Base-by-base conservation (phyloP, 2,888 invertebrate species). In the Diarsia mendica region DNA sequence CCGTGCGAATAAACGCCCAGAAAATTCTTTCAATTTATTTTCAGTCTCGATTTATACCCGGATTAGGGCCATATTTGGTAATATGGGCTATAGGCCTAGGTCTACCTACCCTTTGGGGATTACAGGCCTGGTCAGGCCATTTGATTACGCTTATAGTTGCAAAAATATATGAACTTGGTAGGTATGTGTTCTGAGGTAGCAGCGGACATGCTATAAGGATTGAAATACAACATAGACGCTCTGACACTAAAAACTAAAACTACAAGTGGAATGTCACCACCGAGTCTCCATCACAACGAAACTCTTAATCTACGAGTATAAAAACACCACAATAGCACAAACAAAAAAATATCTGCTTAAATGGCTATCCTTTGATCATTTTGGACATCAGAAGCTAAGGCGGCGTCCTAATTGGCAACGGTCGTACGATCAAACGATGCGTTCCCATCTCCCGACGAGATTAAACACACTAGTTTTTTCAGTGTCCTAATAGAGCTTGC, bases 201-300 rank as follows among this genome's bases (percentile, higher is more conserved):
- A 83, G 51, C 80, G 73, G 61, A 68, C 79, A 15, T 71, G 80
- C 73, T 49, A 39, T 11, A 20, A 46, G 23, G 15, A 65, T 33
- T 53, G 58, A 69, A 67, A 64, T 15, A 65, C 15, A 82, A 72
- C 55, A 72, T 28, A 77, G 15, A 72, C 33, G 11, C 67, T 77
- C 51, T 9, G 13, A 67, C 51, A 78, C 60, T 39, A 8, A 8
- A 39, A 39, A 39, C 0, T 71, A 71, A n/a, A 66, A 55, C 55
- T 68, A 85, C 15, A n/a, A 72, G 79, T 79, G 86, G 83, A 78
- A 71, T 83, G 44, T 68, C 6, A 60, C 86, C 79, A 82, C 72
- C 6, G 33, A 72, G 83, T 53, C 28, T 67, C 67, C 61, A 70
- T 70, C 5, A 64, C 0, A 76, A 69, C 33, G 28, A 63, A 33